A percentile compares a stretch with the other conserved stretches of the same genome.
phyloP scores from a whole-genome alignment of 2,113 vertebrate species.

The Pterophyllum scalare region DNA sequence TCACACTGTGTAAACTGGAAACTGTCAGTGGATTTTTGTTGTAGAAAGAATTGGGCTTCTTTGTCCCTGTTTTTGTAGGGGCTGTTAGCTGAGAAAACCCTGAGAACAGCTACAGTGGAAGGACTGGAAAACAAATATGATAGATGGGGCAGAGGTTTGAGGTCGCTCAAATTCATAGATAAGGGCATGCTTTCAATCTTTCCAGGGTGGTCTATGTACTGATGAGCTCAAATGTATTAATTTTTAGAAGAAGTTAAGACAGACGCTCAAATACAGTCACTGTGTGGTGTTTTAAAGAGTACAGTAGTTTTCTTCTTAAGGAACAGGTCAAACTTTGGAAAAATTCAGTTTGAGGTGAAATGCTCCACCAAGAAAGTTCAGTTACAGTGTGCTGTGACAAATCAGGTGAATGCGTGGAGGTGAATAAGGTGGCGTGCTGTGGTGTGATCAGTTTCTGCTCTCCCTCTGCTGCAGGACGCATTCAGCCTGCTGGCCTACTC shows the following conservation, averaged over 20 bases:
- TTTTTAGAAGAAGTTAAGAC: not conserved
- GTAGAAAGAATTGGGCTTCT: too few relatives aligned
- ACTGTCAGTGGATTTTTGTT: too few relatives aligned
- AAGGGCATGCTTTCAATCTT: not conserved
- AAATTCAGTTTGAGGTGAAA: not conserved
- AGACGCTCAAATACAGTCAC: not conserved
- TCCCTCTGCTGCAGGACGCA: slow-evolving; percentile 84
- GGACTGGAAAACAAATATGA: not conserved
- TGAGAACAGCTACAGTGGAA: not conserved
- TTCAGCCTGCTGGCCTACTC: slow-evolving; percentile 99
- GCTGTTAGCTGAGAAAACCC: not conserved
- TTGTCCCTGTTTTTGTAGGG: too few relatives aligned
- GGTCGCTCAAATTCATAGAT: not conserved
- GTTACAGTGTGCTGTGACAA: not conserved
- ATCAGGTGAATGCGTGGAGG: not conserved
- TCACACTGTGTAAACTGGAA: too few relatives aligned
- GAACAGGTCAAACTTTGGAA: not conserved
- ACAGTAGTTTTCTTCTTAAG: rapidly evolving
- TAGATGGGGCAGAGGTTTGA: not conserved
- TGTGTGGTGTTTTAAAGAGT: not conserved
- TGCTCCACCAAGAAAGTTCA: not conserved
- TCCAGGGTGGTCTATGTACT: not conserved
- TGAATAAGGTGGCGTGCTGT: not conserved
- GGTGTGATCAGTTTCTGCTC: not conserved
- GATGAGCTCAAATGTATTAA: not conserved